Evolutionary conservation across 2,888 invertebrate genomes (phyloP), one percentile per base, ranked within the genome.

Genomic region (Drosophila subsilvestris): DNA sequence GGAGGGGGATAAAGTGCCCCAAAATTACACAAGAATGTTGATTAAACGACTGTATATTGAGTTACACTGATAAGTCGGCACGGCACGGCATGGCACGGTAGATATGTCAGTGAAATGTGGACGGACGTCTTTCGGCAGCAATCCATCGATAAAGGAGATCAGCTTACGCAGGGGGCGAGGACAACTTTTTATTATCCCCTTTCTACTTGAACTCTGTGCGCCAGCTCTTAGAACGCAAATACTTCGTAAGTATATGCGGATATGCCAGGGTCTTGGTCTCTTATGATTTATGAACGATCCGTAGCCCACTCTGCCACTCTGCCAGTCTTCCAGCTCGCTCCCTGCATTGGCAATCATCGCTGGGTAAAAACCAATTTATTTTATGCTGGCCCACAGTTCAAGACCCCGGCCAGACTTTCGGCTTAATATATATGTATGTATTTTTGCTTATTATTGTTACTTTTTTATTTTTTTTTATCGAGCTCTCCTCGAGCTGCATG

Each of bases 291-390:
- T 69, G 55, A 45, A 49, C 49, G 62, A 37, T 53, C 43, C 14
- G 20, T 18, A 20, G 67, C 43, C 54, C 25, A 25, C 25, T 25
- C 25, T 25, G 25, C 25, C 25, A 25, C 49, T 55, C 43, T 55
- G 53, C 42, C 42, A 8, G 43, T 20, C 48, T 54, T 44, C 53
- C 50, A 44, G 67, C 50, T 51, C 10, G 42, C 47, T 66, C 66
- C 65, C 49, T 65, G 49, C 48, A 43, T 63, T 49, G 49, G 56
- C 56, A 50, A 67, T 57, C 54, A 66, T 49, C 60, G 51, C 32
- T 22, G 63, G 48, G 32, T 29, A 43, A 67, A 82, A 82, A 75
- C 49, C 77, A 82, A 82, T 82, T 82, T 82, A 87, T 73, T 85
- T 83, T 69, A 68, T 51, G 67, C 47, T 47, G 56, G 55, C 67